A percentile compares a stretch with the other conserved stretches of the same genome.
These are phyloP conservation scores for Holacanthella duospinosa DNA, from an alignment of 2,888 invertebrate species.

Conservation along the genomic window DNA sequence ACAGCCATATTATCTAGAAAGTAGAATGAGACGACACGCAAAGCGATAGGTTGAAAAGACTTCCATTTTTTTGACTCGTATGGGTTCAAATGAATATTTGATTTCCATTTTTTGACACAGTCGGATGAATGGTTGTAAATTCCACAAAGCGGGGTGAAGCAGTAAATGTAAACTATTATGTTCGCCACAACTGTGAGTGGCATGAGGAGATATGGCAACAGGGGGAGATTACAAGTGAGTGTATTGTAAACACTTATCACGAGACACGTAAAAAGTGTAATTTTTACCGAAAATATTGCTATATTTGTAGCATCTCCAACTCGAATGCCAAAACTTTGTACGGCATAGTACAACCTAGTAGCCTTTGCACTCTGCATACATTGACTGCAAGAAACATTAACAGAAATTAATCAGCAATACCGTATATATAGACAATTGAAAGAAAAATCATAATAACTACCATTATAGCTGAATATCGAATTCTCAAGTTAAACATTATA, in stretches of 20 bases:
- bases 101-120: neutral
- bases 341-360: neutral
- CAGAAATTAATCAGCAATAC: no score
- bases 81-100: neutral
- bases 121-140: neutral
- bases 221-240: neutral
- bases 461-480: no score
- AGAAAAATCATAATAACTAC: no score
- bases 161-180: neutral
- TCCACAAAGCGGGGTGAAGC: neutral
- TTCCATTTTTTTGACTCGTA: neutral
- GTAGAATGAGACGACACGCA: neutral
- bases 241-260: neutral
- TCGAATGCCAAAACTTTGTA: neutral
- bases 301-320: neutral
- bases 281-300: neutral
- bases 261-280: neutral
- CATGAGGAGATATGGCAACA: neutral
- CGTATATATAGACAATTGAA: no score
- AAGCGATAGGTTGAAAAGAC: neutral
- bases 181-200: neutral
- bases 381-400: no score
- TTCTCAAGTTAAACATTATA: no score
- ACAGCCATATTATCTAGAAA: neutral
- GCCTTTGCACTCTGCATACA: neutral